A percentile compares a stretch with the other conserved stretches of the same genome.
These are phyloP conservation scores for Pterophyllum scalare DNA, from an alignment of 2,113 vertebrate species.

Conservation along the genomic window DNA sequence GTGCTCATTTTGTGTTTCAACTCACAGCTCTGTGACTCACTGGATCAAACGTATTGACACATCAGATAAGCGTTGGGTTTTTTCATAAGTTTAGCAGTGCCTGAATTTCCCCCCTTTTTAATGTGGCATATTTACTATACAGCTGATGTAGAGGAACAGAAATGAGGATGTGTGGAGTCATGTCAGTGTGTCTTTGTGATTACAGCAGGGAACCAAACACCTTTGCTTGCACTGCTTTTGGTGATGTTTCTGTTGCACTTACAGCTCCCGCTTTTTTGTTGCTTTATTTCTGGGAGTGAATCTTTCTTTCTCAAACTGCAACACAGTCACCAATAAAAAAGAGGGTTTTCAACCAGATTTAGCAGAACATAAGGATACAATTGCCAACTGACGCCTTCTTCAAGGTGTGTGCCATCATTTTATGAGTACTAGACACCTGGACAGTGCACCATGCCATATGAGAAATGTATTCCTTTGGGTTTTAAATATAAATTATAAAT, in stretches of 20 bases:
- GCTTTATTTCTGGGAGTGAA: neutral
- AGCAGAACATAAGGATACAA: neutral
- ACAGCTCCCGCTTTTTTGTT: constrained; percentile 14
- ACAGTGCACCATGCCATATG: neutral
- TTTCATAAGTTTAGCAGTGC: neutral
- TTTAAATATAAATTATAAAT: neutral
- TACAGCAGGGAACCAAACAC: neutral
- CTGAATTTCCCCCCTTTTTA: neutral
- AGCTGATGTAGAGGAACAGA: neutral
- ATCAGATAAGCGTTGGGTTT: neutral
- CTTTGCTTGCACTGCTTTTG: neutral
- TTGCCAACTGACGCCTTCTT: neutral
- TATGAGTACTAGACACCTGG: neutral
- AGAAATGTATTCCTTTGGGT: neutral
- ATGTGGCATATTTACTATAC: neutral
- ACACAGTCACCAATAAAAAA: neutral
- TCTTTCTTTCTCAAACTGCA: neutral
- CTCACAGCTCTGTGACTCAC: neutral
- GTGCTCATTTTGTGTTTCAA: neutral
- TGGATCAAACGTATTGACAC: neutral
- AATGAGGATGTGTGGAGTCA: neutral
- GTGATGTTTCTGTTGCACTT: neutral
- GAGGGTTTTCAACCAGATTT: neutral
- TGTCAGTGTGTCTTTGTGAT: constrained; percentile 10
- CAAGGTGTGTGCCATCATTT: neutral